Conservation (phyloP, 1,140 invertebrate species). For the Lepidotrigona ventralis region DNA sequence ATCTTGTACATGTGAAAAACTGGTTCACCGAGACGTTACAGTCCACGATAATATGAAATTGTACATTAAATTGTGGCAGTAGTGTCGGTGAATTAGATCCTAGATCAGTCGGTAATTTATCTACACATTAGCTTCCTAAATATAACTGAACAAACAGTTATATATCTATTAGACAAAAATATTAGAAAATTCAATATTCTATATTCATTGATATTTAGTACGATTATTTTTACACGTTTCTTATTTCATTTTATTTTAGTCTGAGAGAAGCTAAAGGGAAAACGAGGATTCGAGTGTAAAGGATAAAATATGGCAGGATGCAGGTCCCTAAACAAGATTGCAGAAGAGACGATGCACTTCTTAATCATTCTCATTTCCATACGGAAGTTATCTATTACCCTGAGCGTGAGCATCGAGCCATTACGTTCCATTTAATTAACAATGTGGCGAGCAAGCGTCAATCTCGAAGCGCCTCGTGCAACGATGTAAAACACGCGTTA, state of each 20-base stretch:
- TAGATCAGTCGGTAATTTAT: neutral
- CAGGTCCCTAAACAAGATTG: neutral
- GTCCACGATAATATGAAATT: neutral
- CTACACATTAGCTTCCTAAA: neutral
- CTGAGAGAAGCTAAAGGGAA: no score
- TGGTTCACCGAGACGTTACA: neutral
- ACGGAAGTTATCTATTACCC: constrained; percentile 9
- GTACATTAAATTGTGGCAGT: neutral
- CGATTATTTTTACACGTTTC: neutral
- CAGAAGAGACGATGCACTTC: neutral
- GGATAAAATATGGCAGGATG: neutral
- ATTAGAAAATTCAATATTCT: neutral
- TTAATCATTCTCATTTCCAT: constrained; percentile 6
- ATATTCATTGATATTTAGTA: neutral
- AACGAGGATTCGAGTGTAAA: no score
- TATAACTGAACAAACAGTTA: neutral
- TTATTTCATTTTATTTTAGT: neutral
- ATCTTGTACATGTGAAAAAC: neutral
- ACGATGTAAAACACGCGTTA: neutral
- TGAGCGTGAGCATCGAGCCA: constrained; percentile 4
- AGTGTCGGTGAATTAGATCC: neutral
- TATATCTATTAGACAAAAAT: neutral
- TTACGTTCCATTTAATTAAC: constrained; percentile 19
- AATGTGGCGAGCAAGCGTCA: neutral
- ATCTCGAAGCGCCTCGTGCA: neutral